These are phyloP conservation scores for Theristus sp. DNA, from an alignment of 2,888 invertebrate species.

Conservation along the genomic window DNA sequence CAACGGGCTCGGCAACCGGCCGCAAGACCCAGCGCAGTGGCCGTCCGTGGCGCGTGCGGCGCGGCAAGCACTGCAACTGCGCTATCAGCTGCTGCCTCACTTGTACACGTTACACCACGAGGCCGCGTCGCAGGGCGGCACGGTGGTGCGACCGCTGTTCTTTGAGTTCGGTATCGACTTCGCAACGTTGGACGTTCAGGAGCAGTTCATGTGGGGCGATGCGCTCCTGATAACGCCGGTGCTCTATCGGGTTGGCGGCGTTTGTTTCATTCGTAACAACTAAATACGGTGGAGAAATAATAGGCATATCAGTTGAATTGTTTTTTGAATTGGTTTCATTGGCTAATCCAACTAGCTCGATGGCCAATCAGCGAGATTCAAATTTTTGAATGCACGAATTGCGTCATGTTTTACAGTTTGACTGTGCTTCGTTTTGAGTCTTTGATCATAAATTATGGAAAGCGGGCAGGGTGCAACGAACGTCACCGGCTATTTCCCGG, in stretches of 20 bases:
- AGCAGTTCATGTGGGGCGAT: conserved; percentile 7
- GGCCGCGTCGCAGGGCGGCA: neutral
- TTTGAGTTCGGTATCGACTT: conserved; percentile 35
- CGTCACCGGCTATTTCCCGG: conserved; percentile 29
- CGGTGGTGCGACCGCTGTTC: conserved; percentile 41
- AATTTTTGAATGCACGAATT: too few relatives aligned
- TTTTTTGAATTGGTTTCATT: too few relatives aligned
- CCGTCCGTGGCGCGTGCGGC: conserved; percentile 1
- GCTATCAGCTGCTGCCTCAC: neutral
- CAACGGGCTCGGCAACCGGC: conserved; percentile 14
- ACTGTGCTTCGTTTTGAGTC: too few relatives aligned
- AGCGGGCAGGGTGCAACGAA: neutral
- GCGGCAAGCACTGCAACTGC: conserved; percentile 2
- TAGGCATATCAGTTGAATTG: too few relatives aligned
- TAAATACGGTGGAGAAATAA: too few relatives aligned
- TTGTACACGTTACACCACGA: neutral
- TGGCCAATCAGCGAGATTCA: too few relatives aligned
- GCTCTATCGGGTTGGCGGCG: neutral
- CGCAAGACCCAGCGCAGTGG: conserved; percentile 25
- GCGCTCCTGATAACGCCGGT: conserved; percentile 4
- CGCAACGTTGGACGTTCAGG: neutral
- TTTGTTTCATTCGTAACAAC: too few relatives aligned
- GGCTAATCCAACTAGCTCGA: too few relatives aligned
- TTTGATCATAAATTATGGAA: neutral
- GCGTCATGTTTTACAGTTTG: too few relatives aligned